Percentiles rank a stretch among this genome's conserved stretches.
Conservation (phyloP, 2,113 vertebrate species). For the Axis porcinus region DNA sequence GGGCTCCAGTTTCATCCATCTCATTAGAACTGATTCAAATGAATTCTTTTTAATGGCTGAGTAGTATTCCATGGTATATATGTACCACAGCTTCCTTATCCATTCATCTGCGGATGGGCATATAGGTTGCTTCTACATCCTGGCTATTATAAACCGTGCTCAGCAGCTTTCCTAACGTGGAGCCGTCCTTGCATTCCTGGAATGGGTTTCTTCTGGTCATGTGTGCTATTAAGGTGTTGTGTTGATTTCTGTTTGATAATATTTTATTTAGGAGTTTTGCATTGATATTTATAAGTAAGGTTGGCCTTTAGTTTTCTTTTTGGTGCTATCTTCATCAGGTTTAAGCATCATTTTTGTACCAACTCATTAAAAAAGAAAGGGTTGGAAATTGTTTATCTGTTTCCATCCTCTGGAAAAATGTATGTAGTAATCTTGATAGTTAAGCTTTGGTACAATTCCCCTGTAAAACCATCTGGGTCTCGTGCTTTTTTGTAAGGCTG, state of each 20-base stretch:
- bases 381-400: not conserved
- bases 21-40: too few species aligned
- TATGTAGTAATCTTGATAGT: not conserved
- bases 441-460: not conserved
- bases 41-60: too few species aligned
- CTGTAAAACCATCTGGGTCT: not conserved
- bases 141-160: too few species aligned
- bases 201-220: not conserved
- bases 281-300: not conserved
- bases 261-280: not conserved
- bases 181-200: not conserved
- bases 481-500: not conserved
- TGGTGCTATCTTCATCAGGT: not conserved
- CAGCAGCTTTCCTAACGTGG: not conserved
- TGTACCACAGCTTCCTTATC: too few species aligned
- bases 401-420: not conserved
- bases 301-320: not conserved
- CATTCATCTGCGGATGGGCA: too few species aligned
- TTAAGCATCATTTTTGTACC: not conserved
- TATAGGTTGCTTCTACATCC: too few species aligned
- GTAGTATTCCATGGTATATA: too few species aligned
- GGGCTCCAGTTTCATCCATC: too few species aligned
- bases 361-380: not conserved
- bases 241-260: not conserved
- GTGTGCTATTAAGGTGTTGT: not conserved